Evolutionary conservation across 2,888 invertebrate genomes (phyloP).

Genomic region (Drosophila nigricruria): DNA sequence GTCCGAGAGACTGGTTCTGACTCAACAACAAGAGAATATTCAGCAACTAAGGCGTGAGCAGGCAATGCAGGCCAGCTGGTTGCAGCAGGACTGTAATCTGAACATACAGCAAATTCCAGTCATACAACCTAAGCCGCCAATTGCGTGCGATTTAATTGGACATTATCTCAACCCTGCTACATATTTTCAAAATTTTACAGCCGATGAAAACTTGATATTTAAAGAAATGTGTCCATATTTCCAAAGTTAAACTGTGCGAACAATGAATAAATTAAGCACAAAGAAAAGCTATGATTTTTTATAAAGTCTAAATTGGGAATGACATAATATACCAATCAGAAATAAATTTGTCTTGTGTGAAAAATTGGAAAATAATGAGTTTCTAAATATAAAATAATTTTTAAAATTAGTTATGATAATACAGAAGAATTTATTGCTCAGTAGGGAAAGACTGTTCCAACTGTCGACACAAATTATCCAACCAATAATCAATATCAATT

Average conservation of each 20-base stretch:
- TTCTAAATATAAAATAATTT: too few species aligned
- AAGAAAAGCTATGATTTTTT: background rate
- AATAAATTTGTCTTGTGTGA: background rate
- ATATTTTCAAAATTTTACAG: too few species aligned
- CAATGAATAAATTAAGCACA: background rate
- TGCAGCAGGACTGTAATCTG: background rate
- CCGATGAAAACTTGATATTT: too few species aligned
- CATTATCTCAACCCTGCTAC: too few species aligned
- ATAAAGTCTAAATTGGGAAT: background rate
- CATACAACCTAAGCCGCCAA: background rate
- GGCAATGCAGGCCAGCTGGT: background rate
- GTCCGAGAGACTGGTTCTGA: background rate
- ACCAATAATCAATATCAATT: too few species aligned
- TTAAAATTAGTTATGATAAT: too few species aligned
- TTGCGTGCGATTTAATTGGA: too few species aligned
- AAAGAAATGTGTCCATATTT: background rate
- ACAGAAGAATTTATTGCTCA: too few species aligned
- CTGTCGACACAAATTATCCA: too few species aligned
- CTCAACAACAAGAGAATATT: background rate
- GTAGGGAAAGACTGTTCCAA: too few species aligned
- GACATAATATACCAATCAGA: background rate
- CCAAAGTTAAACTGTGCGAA: background rate
- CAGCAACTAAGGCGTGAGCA: background rate
- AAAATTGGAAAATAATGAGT: too few species aligned
- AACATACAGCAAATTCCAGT: fast-evolving